Percentiles rank a stretch among this genome's conserved stretches.
phyloP scores from a whole-genome alignment of 1,140 invertebrate species.

The Eumaeus atala region DNA sequence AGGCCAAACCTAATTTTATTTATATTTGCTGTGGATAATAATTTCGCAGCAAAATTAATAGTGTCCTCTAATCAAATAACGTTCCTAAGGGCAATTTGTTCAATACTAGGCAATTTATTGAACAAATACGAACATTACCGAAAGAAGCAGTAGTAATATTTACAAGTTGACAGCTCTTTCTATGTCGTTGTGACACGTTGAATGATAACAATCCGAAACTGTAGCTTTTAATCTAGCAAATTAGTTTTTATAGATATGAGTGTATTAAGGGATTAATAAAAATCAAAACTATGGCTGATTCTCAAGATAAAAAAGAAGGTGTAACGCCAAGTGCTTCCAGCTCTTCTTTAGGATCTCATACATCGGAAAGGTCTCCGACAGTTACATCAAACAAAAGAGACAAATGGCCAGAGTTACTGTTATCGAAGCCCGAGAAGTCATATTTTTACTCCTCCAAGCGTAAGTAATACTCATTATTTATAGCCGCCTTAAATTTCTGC shows the following conservation, averaged over 20 bases:
- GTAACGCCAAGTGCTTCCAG: slow-evolving; percentile 53
- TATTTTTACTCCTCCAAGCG: slow-evolving; percentile 56
- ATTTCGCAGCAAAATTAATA: too few species aligned
- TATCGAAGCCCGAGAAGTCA: slow-evolving; percentile 56
- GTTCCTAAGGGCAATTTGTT: too few species aligned
- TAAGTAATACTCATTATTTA: slow-evolving; percentile 33
- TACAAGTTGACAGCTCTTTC: background rate
- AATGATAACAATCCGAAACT: slow-evolving; percentile 10
- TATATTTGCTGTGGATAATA: too few species aligned
- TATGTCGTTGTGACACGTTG: slow-evolving; percentile 23
- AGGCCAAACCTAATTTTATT: too few species aligned
- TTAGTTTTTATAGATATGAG: slow-evolving; percentile 3
- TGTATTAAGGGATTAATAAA: slow-evolving; percentile 23
- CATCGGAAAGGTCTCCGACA: slow-evolving; percentile 52
- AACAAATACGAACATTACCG: too few species aligned
- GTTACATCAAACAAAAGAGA: slow-evolving; percentile 54
- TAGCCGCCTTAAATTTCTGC: background rate
- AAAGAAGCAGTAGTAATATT: too few species aligned
- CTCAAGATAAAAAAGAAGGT: slow-evolving; percentile 44
- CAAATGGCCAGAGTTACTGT: slow-evolving; percentile 64
- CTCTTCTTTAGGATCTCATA: slow-evolving; percentile 44
- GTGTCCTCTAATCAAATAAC: too few species aligned
- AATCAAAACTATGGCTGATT: slow-evolving; percentile 47
- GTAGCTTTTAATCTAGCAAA: slow-evolving; percentile 1
- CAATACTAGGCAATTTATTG: too few species aligned